phyloP scores from a whole-genome alignment of 2,888 invertebrate genomes.

The Shargacucullia verbasci region DNA sequence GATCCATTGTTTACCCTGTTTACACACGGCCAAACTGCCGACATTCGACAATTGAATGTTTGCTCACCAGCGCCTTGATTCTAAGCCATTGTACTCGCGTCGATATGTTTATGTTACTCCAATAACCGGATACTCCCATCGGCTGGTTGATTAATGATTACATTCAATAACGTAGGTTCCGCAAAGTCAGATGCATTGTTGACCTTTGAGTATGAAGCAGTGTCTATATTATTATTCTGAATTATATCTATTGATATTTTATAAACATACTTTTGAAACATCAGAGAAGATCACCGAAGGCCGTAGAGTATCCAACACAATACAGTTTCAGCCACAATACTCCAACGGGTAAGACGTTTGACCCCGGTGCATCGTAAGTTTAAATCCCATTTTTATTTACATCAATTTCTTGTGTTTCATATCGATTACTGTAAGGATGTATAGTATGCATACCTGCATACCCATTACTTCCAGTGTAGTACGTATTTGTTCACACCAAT shows the following conservation, averaged over 20 bases:
- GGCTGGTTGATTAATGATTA: constrained; percentile 30
- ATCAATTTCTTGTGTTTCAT: no score
- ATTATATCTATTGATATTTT: no score
- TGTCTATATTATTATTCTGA: not conserved
- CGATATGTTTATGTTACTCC: constrained; percentile 70
- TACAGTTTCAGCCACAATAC: no score
- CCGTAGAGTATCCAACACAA: no score
- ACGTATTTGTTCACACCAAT: constrained; percentile 5
- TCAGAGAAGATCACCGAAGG: no score
- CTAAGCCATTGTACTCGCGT: constrained; percentile 73
- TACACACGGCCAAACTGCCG: constrained; percentile 56
- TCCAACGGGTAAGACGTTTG: no score
- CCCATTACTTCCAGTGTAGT: no score
- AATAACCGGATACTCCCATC: constrained; percentile 46
- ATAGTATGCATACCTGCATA: no score
- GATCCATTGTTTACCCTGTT: constrained; percentile 63
- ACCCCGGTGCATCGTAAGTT: no score
- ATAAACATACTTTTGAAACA: no score
- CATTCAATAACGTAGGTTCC: constrained; percentile 22
- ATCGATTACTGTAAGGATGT: no score
- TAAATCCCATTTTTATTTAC: no score
- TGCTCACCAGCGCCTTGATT: constrained; percentile 70
- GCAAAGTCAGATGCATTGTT: constrained; percentile 15
- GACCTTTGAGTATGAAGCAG: constrained; percentile 5
- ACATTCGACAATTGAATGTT: constrained; percentile 79